These are phyloP conservation scores for Delphinapterus leucas DNA, from an alignment of 2,113 vertebrate genomes.

Conservation along the genomic window DNA sequence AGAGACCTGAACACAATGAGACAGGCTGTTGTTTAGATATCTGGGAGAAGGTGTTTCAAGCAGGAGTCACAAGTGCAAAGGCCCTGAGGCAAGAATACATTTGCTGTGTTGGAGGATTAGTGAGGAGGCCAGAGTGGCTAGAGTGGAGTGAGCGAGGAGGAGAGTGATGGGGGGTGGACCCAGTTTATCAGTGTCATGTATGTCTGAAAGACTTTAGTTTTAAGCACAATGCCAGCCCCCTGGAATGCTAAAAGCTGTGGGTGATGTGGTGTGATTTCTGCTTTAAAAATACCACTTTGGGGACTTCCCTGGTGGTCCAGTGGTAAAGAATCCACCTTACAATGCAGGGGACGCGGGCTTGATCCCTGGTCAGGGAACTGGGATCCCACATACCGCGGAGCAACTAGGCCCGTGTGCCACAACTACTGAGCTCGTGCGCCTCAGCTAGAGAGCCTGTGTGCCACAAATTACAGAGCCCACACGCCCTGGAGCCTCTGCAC, in stretches of 20 bases:
- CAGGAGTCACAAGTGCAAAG: not conserved
- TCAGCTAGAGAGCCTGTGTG: too few species aligned
- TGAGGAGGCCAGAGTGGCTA: not conserved
- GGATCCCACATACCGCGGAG: too few species aligned
- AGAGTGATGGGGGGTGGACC: not conserved
- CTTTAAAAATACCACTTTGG: constrained; percentile 12
- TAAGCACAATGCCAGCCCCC: not conserved
- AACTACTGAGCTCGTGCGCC: too few species aligned
- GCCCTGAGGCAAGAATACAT: not conserved
- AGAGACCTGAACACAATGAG: not conserved
- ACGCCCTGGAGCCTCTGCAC: too few species aligned
- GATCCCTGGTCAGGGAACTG: too few species aligned
- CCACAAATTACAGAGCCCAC: too few species aligned
- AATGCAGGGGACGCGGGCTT: too few species aligned
- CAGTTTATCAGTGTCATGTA: constrained; percentile 12
- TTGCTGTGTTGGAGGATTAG: not conserved
- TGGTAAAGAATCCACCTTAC: too few species aligned
- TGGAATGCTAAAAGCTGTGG: constrained; percentile 14
- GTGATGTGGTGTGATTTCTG: constrained; percentile 8
- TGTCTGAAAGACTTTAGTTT: constrained; percentile 21
- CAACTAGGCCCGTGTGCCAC: too few species aligned
- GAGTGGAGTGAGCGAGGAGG: not conserved
- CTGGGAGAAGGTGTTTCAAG: not conserved
- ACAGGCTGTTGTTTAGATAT: not conserved
- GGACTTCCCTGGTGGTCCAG: too few species aligned